phyloP scores from a whole-genome alignment of 2,113 vertebrate species.

The Daphoenositta chrysoptera region DNA sequence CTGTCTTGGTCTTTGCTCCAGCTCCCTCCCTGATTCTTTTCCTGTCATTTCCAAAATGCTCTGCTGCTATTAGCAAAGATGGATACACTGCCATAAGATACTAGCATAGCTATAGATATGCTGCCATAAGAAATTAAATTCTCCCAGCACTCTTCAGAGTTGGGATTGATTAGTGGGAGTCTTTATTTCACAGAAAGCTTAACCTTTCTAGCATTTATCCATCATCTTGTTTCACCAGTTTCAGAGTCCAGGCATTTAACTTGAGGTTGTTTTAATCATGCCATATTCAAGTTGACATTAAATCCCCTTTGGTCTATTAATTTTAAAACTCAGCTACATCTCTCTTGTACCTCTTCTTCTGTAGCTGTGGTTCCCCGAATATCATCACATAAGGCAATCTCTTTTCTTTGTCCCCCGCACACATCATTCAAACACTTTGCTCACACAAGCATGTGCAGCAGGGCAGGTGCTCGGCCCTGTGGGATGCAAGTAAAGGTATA shows the following conservation, averaged over 20 bases:
- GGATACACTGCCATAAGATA: not conserved
- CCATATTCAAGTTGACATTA: not conserved
- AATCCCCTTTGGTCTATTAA: not conserved
- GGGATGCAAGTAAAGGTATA: not conserved
- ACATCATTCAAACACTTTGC: not conserved
- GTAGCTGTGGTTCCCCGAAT: rapidly evolving
- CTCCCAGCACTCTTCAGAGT: not conserved
- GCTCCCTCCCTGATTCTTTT: not conserved
- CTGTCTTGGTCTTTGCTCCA: not conserved
- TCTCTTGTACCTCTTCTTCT: not conserved
- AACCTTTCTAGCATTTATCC: not conserved
- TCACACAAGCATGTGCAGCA: not conserved
- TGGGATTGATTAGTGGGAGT: not conserved
- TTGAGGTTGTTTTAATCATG: not conserved
- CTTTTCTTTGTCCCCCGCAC: not conserved
- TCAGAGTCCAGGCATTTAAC: not conserved
- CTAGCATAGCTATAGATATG: not conserved
- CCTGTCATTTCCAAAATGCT: not conserved
- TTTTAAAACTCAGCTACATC: conserved; percentile 1
- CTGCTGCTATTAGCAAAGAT: not conserved
- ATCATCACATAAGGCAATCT: not conserved
- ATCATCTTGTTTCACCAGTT: not conserved
- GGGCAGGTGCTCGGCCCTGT: not conserved
- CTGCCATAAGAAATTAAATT: conserved; percentile 2
- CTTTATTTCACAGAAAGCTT: conserved; percentile 2